Conservation (phyloP, 2,113 vertebrate genomes). For the Trogon melanurus region DNA sequence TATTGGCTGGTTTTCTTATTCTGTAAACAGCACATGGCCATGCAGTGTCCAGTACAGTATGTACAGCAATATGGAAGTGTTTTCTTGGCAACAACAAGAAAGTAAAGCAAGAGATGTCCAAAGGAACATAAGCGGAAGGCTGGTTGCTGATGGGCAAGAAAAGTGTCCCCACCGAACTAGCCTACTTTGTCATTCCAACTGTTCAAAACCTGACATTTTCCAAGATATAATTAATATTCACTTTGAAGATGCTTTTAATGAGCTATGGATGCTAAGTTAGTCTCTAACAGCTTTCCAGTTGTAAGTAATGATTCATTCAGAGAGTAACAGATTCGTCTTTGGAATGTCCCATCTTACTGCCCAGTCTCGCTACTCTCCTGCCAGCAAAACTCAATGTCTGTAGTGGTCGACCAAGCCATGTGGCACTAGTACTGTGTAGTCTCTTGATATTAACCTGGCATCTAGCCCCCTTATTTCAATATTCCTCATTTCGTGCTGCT, state of each 20-base stretch:
- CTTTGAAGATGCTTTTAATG: constrained; percentile 69
- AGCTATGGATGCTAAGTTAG: constrained; percentile 59
- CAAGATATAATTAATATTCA: constrained; percentile 72
- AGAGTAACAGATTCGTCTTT: constrained; percentile 63
- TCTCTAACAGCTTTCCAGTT: constrained; percentile 62
- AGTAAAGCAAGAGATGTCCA: constrained; percentile 61
- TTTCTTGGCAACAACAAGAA: constrained; percentile 67
- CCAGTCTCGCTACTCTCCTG: constrained; percentile 32
- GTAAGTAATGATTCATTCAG: constrained; percentile 47
- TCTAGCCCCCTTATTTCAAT: constrained; percentile 46
- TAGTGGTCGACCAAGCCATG: constrained; percentile 48
- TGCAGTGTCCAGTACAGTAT: constrained; percentile 49
- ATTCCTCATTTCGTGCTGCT: constrained; percentile 21
- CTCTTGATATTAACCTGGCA: constrained; percentile 65
- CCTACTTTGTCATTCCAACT: constrained; percentile 72
- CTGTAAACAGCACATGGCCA: constrained; percentile 40
- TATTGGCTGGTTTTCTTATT: constrained; percentile 13
- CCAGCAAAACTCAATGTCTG: constrained; percentile 63
- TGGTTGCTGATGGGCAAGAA: constrained; percentile 62
- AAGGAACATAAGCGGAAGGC: constrained; percentile 62
- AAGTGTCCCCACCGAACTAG: constrained; percentile 59
- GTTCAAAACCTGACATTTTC: constrained; percentile 66
- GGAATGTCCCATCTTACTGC: constrained; percentile 47
- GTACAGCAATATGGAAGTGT: constrained; percentile 35
- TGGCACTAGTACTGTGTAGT: constrained; percentile 31